Evolutionary conservation across 2,113 vertebrate genomes (phyloP).

Genomic region (Aplodontia rufa): DNA sequence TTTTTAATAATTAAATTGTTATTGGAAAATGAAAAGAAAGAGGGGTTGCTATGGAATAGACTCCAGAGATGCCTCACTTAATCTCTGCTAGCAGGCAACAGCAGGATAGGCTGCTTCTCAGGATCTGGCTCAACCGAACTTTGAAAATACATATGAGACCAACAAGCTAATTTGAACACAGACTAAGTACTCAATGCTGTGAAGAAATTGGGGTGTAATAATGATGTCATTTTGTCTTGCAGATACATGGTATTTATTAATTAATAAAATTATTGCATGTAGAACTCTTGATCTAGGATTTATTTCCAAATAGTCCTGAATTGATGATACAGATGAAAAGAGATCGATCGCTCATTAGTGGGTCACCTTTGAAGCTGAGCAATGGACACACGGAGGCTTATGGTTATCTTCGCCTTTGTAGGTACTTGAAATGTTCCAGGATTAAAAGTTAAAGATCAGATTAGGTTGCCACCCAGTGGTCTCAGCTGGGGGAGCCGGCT

Average conservation of each 20-base stretch:
- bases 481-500: not conserved
- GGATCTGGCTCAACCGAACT: not conserved
- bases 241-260: not conserved
- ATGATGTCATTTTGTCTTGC: not conserved
- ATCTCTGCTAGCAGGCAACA: fast-evolving
- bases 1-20: not conserved
- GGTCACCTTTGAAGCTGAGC: not conserved
- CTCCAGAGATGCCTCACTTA: not conserved
- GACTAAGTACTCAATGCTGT: not conserved
- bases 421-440: not conserved
- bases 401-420: not conserved
- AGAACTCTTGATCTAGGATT: not conserved
- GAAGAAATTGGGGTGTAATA: not conserved
- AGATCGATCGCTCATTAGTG: no score
- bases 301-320: not conserved
- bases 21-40: not conserved
- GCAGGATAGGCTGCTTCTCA: fast-evolving
- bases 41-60: fast-evolving
- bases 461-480: not conserved
- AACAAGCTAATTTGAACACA: not conserved
- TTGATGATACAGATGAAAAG: not conserved
- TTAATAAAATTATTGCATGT: not conserved
- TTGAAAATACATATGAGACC: not conserved
- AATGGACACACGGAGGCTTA: not conserved
- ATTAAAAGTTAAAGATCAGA: not conserved